phyloP scores from a whole-genome alignment of 2,113 vertebrate species.

The Xiphophorus maculatus region DNA sequence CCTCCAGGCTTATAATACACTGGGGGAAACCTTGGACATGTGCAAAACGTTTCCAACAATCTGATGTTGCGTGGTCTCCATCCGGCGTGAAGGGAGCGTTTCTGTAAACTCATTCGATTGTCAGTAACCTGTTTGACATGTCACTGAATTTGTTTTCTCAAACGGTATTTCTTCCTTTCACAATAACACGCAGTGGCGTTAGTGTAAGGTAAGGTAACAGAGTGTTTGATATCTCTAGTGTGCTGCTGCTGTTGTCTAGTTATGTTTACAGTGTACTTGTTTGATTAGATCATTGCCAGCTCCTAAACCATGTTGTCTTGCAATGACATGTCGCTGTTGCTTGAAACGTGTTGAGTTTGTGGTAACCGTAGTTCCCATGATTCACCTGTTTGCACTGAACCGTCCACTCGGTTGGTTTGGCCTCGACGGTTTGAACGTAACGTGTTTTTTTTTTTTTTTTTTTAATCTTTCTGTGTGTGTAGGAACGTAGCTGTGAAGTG shows the following conservation, averaged over 20 bases:
- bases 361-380: constrained; percentile 58
- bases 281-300: constrained; percentile 67
- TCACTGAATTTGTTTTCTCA: constrained; percentile 56
- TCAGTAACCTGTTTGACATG: constrained; percentile 32
- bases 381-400: constrained; percentile 48
- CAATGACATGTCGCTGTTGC: constrained; percentile 65
- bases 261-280: constrained; percentile 64
- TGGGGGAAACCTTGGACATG: no score
- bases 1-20: no score
- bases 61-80: not conserved
- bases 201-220: constrained; percentile 70
- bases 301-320: constrained; percentile 61
- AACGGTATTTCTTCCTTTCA: constrained; percentile 70
- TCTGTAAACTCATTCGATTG: constrained; percentile 10
- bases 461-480: constrained; percentile 47
- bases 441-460: no score
- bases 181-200: constrained; percentile 73
- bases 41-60: no score
- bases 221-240: constrained; percentile 61
- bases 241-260: constrained; percentile 70
- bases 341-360: constrained; percentile 68
- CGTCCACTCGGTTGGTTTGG: constrained; percentile 2
- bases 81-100: not conserved
- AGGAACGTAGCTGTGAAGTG: constrained; percentile 77
- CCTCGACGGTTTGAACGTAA: not conserved